Evolutionary conservation across 2,888 invertebrate genomes (phyloP).

Genomic region (Drosophila gaucha): DNA sequence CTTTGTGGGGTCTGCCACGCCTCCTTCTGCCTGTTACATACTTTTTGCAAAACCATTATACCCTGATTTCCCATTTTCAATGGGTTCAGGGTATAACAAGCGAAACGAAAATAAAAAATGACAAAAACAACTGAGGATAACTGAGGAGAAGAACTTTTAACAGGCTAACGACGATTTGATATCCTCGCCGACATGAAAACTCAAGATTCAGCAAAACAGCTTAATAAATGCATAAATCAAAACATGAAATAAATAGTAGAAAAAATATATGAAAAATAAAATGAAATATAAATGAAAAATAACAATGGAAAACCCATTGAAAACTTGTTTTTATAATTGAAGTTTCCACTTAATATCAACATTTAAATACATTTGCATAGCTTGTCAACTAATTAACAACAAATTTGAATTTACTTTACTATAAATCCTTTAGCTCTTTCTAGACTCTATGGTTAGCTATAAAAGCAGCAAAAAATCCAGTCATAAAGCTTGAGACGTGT

Average conservation of each 20-base stretch:
- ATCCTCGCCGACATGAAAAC: not conserved
- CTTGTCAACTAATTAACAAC: not conserved
- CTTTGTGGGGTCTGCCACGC: no score
- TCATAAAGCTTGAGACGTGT: not conserved
- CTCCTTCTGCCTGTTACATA: no score
- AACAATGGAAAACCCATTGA: no score
- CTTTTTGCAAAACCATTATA: no score
- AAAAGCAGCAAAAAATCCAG: not conserved
- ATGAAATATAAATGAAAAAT: no score
- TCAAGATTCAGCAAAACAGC: not conserved
- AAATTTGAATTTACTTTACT: not conserved
- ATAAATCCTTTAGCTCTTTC: not conserved
- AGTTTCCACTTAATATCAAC: no score
- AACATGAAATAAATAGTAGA: no score
- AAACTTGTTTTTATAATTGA: no score
- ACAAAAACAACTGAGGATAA: slow-evolving; percentile 19
- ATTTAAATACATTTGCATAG: not conserved
- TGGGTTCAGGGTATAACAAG: no score
- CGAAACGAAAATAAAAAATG: slow-evolving; percentile 23
- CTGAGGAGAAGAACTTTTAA: not conserved
- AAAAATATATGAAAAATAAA: no score
- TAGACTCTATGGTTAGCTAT: not conserved
- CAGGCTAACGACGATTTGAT: slow-evolving; percentile 2
- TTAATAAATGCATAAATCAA: not conserved
- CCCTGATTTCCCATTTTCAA: no score